A percentile compares a stretch with the other conserved stretches of the same genome.
phyloP scores from a whole-genome alignment of 2,888 invertebrate species.

The Euphydryas editha region DNA sequence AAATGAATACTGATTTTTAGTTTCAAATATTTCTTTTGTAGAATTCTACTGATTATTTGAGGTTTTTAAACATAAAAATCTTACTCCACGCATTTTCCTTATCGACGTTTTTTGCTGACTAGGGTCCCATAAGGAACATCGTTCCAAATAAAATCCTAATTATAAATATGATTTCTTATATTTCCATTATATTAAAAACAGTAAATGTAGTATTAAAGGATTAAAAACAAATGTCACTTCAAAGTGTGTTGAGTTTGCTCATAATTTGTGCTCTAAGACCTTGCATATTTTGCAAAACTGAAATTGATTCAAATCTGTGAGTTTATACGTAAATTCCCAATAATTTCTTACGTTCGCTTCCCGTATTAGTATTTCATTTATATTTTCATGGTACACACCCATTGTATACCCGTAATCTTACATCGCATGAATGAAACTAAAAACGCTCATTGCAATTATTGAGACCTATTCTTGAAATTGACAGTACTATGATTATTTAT shows the following conservation, averaged over 20 bases:
- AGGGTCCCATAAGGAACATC: no score
- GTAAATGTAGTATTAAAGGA: no score
- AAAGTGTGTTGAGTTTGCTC: neutral
- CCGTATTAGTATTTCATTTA: constrained; percentile 25
- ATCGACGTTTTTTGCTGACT: no score
- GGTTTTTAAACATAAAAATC: no score
- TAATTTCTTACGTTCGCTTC: constrained; percentile 8
- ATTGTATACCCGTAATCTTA: constrained; percentile 33
- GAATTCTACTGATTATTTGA: no score
- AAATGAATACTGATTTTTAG: no score
- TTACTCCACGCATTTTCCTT: no score
- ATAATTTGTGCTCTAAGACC: neutral
- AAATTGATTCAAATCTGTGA: neutral
- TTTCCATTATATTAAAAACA: no score
- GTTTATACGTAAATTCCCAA: constrained; percentile 5
- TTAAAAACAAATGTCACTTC: neutral
- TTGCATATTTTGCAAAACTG: neutral
- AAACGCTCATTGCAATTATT: constrained; percentile 41
- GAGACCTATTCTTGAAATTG: constrained; percentile 42
- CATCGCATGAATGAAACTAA: constrained; percentile 39
- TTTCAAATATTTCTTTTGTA: no score
- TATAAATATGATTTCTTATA: no score
- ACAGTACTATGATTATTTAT: constrained; percentile 45
- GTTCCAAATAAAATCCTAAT: no score
- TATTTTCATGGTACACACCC: constrained; percentile 33